These are phyloP conservation scores for Triplophysa dalaica DNA, from an alignment of 2,113 vertebrate genomes.

Conservation along the genomic window DNA sequence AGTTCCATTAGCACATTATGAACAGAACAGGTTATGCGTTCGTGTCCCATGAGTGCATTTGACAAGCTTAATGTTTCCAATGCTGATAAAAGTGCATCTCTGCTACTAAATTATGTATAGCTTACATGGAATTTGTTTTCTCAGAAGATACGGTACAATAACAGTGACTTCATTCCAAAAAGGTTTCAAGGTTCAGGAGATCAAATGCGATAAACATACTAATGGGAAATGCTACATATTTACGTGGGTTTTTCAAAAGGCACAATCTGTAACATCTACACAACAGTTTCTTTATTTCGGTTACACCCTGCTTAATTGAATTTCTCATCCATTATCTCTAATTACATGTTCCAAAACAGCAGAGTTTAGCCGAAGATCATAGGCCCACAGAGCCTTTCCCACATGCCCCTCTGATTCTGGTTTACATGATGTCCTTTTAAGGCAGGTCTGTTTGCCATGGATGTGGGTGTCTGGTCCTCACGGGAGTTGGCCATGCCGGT, in stretches of 20 bases:
- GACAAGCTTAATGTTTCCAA: background rate
- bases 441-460: constrained; percentile 18
- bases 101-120: background rate
- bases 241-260: background rate
- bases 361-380: constrained; percentile 31
- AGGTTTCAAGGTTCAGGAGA: background rate
- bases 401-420: constrained; percentile 22
- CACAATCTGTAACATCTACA: background rate
- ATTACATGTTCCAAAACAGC: constrained; percentile 43
- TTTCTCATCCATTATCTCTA: constrained; percentile 43
- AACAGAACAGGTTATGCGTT: background rate
- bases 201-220: too few species aligned
- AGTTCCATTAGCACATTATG: background rate
- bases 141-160: background rate
- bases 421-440: constrained; percentile 33
- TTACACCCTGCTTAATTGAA: constrained; percentile 41
- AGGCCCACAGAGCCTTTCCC: constrained; percentile 1
- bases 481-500: constrained; percentile 5
- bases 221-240: background rate
- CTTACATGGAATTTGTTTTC: background rate
- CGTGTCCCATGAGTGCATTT: background rate
- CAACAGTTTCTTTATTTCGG: constrained; percentile 4
- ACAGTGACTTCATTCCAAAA: background rate
- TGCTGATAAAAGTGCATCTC: background rate
- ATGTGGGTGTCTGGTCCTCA: constrained; percentile 44